These are phyloP conservation scores for Talpa occidentalis DNA, from an alignment of 2,113 vertebrate species.

Conservation along the genomic window DNA sequence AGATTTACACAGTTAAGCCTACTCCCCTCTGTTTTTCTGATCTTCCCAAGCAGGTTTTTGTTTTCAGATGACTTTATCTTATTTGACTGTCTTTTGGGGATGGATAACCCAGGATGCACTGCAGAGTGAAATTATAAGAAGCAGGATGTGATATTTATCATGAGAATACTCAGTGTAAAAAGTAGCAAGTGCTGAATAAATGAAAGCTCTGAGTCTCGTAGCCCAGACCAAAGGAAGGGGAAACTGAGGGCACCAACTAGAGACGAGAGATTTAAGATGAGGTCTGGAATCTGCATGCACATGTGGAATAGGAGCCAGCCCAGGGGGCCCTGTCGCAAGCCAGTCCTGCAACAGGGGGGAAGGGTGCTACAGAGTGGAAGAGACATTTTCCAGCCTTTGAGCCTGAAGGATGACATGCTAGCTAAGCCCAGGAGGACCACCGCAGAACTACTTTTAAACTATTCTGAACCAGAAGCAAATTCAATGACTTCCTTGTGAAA, in stretches of 20 bases:
- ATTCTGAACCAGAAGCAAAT: slow-evolving; percentile 3
- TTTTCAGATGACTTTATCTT: slow-evolving; percentile 40
- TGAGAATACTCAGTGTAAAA: slow-evolving; percentile 24
- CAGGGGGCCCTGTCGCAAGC: neutral
- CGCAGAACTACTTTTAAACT: neutral
- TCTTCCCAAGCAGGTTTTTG: neutral
- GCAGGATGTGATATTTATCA: slow-evolving; percentile 35
- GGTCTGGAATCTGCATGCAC: neutral
- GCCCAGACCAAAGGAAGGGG: neutral
- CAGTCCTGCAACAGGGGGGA: neutral
- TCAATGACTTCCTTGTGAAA: neutral
- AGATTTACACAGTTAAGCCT: neutral
- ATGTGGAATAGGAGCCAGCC: neutral
- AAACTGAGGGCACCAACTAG: neutral
- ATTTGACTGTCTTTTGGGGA: slow-evolving; percentile 10
- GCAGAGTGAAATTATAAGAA: neutral
- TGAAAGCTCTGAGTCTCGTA: neutral
- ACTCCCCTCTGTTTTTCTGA: slow-evolving; percentile 6
- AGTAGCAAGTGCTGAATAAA: neutral
- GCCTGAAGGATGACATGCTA: neutral
- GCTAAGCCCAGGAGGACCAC: neutral
- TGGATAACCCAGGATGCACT: neutral
- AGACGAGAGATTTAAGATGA: neutral
- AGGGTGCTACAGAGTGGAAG: neutral
- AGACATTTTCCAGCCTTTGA: neutral